Base-by-base conservation (phyloP, 2,888 invertebrate genomes). In the Aleiodes testaceus region DNA sequence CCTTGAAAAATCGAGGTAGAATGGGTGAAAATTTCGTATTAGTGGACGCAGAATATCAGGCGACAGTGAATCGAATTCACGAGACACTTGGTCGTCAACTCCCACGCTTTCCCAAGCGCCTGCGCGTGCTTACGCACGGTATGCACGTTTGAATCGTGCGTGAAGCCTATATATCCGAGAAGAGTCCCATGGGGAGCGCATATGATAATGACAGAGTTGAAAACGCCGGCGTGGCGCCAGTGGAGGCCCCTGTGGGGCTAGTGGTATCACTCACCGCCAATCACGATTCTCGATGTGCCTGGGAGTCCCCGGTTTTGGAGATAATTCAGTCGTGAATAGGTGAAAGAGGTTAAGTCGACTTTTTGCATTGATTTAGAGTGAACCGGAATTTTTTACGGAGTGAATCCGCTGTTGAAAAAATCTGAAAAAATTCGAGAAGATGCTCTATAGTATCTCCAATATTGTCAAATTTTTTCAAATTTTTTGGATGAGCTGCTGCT, bases 201-300 rank as follows among this genome's bases (percentile, higher is more conserved):
- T 74, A 61, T 79, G 81, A 79, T 84, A 84, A 84, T 84, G 83
- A 84, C 83, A 81, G 83, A 81, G 81, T 77, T 78, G 78, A 77
- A 80, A 82, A 82, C 77, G 79, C 78, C 80, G 80, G 76, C 74
- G 75, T 80, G 84, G 82, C 84, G 84, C 83, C 82, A 79, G 76
- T 78, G 73, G 80, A 80, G 66, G 76, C 78, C 80, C 79, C 69
- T 76, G 68, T 75, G 80, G 68, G 20, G 14, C 26, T 18, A 44
- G 16, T 14, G 30, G 55, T 55, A 55, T 42, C 61, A 68, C 66
- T 36, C 36, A 55, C 52, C 67, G 67, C 63, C 20, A 59, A 61
- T 71, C 63, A 61, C 50, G 67, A 66, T 30, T 42, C 36, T 16
- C 11, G 20, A 66, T 16, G 14, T 45, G 18, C 44, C 20, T 42